phyloP scores from a whole-genome alignment of 1,140 invertebrate species.

The Drosophila rhopaloa region DNA sequence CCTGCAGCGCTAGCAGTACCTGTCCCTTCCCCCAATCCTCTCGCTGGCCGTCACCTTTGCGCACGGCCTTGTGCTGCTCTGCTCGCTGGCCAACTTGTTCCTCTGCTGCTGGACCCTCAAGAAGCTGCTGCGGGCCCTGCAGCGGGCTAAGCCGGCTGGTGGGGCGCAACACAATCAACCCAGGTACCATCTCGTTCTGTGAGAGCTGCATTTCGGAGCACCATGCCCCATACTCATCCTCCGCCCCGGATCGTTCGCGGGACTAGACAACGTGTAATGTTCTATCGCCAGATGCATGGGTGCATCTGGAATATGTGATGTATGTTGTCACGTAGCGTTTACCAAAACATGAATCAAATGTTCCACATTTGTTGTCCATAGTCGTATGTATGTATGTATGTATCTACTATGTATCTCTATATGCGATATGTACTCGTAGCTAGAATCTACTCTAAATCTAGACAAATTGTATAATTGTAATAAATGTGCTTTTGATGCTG shows the following conservation, averaged over 20 bases:
- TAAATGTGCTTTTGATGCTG: constrained; percentile 35
- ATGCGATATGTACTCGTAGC: constrained; percentile 19
- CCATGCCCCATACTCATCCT: constrained; percentile 5
- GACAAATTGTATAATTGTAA: constrained; percentile 25
- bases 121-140: constrained; percentile 35
- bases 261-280: constrained; percentile 22
- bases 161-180: constrained; percentile 5
- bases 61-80: constrained; percentile 43
- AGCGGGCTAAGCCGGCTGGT: neutral
- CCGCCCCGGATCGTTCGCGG: neutral
- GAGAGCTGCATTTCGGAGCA: constrained; percentile 20
- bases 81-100: constrained; percentile 45
- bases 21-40: constrained; percentile 35
- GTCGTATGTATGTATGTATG: constrained; percentile 12
- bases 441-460: constrained; percentile 25
- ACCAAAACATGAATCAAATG: constrained; percentile 20
- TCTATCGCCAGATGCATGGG: neutral
- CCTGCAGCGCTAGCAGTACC: constrained; percentile 70
- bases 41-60: constrained; percentile 31
- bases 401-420: constrained; percentile 6
- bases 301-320: constrained; percentile 9
- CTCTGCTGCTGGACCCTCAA: constrained; percentile 43
- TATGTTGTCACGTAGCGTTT: constrained; percentile 24
- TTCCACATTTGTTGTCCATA: constrained; percentile 18
- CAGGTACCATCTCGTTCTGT: constrained; percentile 1